phyloP scores from a whole-genome alignment of 2,888 invertebrate species.

The Hypercompe scribonia region DNA sequence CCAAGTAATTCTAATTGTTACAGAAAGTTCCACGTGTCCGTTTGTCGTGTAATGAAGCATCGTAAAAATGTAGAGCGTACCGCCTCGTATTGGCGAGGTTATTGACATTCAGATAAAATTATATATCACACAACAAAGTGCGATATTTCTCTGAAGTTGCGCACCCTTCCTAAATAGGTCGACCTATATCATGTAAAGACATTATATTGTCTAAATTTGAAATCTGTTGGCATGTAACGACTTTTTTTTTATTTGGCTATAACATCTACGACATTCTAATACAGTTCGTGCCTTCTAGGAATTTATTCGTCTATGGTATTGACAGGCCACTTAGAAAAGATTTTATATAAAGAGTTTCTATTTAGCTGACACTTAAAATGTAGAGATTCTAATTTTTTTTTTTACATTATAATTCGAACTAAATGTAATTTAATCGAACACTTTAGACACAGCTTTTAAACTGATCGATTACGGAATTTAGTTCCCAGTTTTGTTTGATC shows the following conservation, averaged over 20 bases:
- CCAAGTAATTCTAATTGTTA: conserved; percentile 45
- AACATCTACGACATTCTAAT: not conserved
- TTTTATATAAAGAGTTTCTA: not conserved
- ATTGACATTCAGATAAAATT: conserved; percentile 71
- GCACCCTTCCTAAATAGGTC: conserved; percentile 18
- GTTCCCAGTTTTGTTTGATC: no score
- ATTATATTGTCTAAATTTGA: conserved; percentile 8
- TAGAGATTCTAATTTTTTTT: no score
- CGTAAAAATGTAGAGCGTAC: conserved; percentile 63
- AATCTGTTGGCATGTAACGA: not conserved
- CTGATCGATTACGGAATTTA: not conserved
- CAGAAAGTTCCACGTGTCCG: conserved; percentile 57
- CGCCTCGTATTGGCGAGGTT: conserved; percentile 64
- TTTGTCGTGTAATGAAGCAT: conserved; percentile 56
- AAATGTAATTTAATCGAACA: not conserved
- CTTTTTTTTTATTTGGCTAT: not conserved
- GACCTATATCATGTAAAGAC: conserved; percentile 6
- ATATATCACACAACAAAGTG: conserved; percentile 49
- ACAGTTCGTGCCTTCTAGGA: not conserved
- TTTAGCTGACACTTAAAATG: not conserved
- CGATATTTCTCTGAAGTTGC: conserved; percentile 40
- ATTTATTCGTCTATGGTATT: conserved; percentile 6
- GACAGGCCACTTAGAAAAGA: not conserved
- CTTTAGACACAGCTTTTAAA: no score
- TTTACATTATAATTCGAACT: not conserved